Evolutionary conservation across 2,113 vertebrate genomes (phyloP).

Genomic region (Tachycineta bicolor): DNA sequence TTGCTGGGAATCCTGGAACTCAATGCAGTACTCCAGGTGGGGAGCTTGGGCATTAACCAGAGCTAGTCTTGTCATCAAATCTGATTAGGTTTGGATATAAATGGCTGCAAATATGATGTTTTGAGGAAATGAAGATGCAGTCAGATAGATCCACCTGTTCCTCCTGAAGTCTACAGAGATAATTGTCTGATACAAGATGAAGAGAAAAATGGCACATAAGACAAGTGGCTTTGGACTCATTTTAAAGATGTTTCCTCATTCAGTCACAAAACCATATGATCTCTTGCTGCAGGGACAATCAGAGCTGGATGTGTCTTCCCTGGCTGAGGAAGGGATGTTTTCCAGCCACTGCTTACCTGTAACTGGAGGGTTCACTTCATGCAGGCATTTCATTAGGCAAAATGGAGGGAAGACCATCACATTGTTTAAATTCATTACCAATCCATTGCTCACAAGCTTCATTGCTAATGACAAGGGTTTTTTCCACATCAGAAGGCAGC

Average conservation of each 20-base stretch:
- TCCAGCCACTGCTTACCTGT: background rate
- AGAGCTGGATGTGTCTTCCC: background rate
- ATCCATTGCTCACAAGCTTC: background rate
- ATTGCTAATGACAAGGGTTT: background rate
- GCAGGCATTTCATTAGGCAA: constrained; percentile 39
- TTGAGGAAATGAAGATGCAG: background rate
- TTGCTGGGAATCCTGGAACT: background rate
- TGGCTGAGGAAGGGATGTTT: background rate
- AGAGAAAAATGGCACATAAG: background rate
- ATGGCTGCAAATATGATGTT: background rate
- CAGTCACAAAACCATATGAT: background rate
- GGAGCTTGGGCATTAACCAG: background rate
- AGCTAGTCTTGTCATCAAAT: background rate
- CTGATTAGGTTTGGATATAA: background rate
- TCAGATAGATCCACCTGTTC: background rate
- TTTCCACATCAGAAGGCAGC: background rate
- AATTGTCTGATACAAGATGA: background rate
- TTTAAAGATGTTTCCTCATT: background rate
- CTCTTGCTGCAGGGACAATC: background rate
- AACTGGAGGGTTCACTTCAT: background rate
- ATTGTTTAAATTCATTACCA: background rate
- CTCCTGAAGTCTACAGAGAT: background rate
- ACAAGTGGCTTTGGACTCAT: background rate
- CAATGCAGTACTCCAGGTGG: background rate
- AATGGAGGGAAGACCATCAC: background rate